Base-by-base conservation (phyloP, 2,888 invertebrate genomes). In the Gari tellinella region DNA sequence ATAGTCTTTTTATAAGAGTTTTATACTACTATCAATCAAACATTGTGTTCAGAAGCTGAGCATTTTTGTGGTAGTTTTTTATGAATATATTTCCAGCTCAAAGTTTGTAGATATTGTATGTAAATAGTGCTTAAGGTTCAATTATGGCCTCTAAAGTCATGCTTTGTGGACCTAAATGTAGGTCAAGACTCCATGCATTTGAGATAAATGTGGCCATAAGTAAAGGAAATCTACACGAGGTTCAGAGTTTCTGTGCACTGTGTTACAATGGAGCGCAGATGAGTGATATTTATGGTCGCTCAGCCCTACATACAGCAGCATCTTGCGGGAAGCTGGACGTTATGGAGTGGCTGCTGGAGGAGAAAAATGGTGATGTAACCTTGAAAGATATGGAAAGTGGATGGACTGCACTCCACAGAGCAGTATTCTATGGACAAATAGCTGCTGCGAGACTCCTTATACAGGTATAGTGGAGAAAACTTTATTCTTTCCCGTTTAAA, bases 401-500 rank as follows among this genome's bases (percentile, higher is more conserved):
- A 0, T 96, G 96, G 91, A 96, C 96, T 10, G 94, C 97, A 0
- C 92, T 97, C 25, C 97, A 97, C 89, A 93, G 96, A 60, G 95
- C 96, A 75, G 92, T 97, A 23, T 96, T 95, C 90, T 96, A 96
- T 92, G 97, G 97, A 0, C 95, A 96, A 86, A 94, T 97, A 77
- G 94, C 95, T 85, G 94, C 94, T 40, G 95, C 96, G 21, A 94
- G 96, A 14, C 92, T 94, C 43, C 92, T 97, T 2, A 93, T 96
- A 82, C 94, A 95, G 88, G 93, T 94, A 67, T 43, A 19, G n/a
- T n/a, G n/a, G n/a, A n/a, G n/a, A n/a, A n/a, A n/a, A n/a, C n/a
- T n/a, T n/a, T n/a, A n/a, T n/a, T n/a, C n/a, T n/a, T n/a, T n/a
- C n/a, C n/a, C n/a, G n/a, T n/a, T n/a, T n/a, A n/a, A n/a, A n/a